A percentile compares a stretch with the other conserved stretches of the same genome.
phyloP scores from a whole-genome alignment of 2,797 vertebrate species.

The Denticeps clupeoides region DNA sequence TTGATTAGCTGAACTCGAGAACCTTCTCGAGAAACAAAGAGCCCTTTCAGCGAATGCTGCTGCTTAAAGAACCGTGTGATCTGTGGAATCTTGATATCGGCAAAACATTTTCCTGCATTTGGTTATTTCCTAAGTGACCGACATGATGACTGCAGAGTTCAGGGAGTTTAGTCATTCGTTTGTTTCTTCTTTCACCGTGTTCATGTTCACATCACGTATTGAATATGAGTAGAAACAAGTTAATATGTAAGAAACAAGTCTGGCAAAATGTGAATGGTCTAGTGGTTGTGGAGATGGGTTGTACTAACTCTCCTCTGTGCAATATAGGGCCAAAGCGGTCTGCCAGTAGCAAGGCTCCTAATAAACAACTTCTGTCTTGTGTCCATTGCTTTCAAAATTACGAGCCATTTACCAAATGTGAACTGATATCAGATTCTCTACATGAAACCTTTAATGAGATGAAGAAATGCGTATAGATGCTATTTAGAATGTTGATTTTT shows the following conservation, averaged over 20 bases:
- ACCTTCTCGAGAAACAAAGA: constrained; percentile 56
- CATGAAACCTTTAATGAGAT: background rate
- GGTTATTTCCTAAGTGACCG: background rate
- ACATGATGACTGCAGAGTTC: no score
- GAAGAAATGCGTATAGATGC: background rate
- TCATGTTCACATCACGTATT: no score
- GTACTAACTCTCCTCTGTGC: no score
- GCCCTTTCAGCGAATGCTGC: constrained; percentile 47
- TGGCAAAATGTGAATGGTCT: no score
- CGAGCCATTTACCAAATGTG: background rate
- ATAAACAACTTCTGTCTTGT: background rate
- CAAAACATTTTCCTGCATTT: constrained; percentile 35
- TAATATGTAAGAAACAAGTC: no score
- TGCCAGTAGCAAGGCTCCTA: background rate
- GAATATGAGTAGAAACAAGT: no score
- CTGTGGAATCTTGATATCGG: constrained; percentile 52
- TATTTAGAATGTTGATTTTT: no score
- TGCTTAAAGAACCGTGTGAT: constrained; percentile 55
- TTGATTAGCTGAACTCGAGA: constrained; percentile 62
- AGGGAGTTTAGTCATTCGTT: no score
- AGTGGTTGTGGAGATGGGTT: no score
- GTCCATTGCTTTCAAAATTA: background rate
- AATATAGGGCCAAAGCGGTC: constrained; percentile 2
- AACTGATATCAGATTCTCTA: background rate
- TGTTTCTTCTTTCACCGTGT: no score